Conservation (phyloP, 1,140 invertebrate species). For the Berghia stephanieae region DNA sequence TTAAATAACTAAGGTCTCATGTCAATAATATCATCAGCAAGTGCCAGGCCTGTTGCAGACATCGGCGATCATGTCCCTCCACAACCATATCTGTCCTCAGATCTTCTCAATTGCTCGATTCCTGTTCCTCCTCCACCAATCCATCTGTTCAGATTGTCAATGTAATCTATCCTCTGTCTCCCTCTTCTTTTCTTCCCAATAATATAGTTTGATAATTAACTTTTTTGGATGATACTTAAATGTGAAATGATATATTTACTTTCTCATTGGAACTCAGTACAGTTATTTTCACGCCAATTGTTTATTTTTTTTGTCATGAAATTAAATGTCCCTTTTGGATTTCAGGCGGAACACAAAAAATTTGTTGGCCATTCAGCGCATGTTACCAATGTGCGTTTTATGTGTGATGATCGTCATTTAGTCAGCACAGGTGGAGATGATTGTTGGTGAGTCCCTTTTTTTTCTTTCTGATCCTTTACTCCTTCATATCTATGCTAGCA, state of each 20-base stretch:
- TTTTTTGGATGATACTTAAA: not conserved
- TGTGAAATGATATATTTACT: not conserved
- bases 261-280: no score
- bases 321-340: not conserved
- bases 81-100: no score
- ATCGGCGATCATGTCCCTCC: no score
- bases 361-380: constrained; percentile 65
- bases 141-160: no score
- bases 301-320: not conserved
- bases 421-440: constrained; percentile 65
- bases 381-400: constrained; percentile 65
- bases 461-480: not conserved
- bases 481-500: not conserved
- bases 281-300: no score
- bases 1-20: not conserved
- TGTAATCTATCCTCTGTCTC: no score
- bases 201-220: not conserved
- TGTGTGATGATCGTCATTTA: constrained; percentile 59
- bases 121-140: no score
- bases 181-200: not conserved
- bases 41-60: no score
- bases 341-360: constrained; percentile 55
- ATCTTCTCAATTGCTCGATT: no score
- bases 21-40: not conserved
- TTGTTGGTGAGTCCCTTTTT: constrained; percentile 53